Evolutionary conservation across 2,797 vertebrate genomes (phyloP), one percentile per base, ranked within the genome.

Genomic region (Gambusia yucatana): DNA sequence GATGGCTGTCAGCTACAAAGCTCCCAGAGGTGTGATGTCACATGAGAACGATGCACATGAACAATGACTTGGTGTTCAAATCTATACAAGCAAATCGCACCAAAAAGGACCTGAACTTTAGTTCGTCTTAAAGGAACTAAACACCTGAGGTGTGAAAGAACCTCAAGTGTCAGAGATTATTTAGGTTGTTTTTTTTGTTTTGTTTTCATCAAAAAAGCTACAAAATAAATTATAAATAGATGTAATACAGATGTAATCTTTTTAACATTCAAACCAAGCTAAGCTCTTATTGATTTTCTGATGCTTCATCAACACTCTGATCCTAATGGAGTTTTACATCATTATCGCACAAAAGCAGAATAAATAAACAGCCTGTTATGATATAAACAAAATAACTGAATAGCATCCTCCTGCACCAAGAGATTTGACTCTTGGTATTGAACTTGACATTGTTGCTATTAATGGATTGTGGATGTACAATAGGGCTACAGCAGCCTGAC

Each of bases 391-490:
- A 72, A 6, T 28, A 17, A 70, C 8, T 7, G 41, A 28, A 70
- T 16, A 44, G 67, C 41, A 28, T 25, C 43, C 22, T 17, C 14
- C 67, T 70, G 25, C 28, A 46, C 25, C 25, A 28, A 28, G n/a
- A 44, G 22, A 44, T 16, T 17, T 44, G 41, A 44, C 67, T 70
- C 22, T 44, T 46, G 1, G 13, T 44, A 46, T 28, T 70, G 67
- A 65, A 46, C 43, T 72, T 69, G 52, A 48, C 72, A 77, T 13
- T 41, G 72, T 72, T 77, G 9, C 48, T 36, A 75, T 84, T 61
- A 70, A 71, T 85, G 74, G 71, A 73, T 74, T 75, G 65, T 52
- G 76, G 52, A 44, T 61, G 71, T n/a, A 70, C 78, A 77, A 81
- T 79, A 73, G 33, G 81, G 73, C 41, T 50, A 72, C 74, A 72